Evolutionary conservation across 1,140 invertebrate species (phyloP), one percentile per base, ranked within the genome.

Genomic region (Bombus ignitus): DNA sequence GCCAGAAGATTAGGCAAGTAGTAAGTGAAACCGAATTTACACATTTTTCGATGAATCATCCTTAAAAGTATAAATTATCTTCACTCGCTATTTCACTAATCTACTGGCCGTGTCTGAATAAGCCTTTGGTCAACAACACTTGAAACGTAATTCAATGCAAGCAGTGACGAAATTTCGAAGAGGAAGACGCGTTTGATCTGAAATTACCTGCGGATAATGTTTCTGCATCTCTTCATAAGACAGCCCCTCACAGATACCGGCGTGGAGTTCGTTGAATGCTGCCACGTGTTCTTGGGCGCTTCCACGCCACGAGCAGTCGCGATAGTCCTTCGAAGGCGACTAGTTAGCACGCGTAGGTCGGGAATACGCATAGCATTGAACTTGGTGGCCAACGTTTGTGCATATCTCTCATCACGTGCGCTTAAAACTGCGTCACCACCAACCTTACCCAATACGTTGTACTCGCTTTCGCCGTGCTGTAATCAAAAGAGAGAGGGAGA

Each of bases 181-280:
- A 35, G 15, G 9, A 32, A 22, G 10, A 32, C 2, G n/a, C 6
- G 10, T 35, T 2, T 5, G 6, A 42, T 72, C 1, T 39, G 8
- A 4, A 71, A 72, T 88, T 77, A 95, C 94, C 90, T 98, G 97
- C 2, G 98, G 98, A 96, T 98, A 98, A 73, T 97, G 96, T 83
- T 97, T 97, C 89, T 98, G 97, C 95, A 99, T 98, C 94, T 99
- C 98, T 94, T 99, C 98, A 93, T 99, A 99, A 0, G 98, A 98
- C 88, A 99, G 96, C 32, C 97, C 98, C 95, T 99, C 98, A 95
- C 98, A 99, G 73, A 98, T 98, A 72, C 98, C 98, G 91, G 98
- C 98, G 96, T 99, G 97, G 44, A 99, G 97, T 94, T 99, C 98
- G 94, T 99, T 99, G 8, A 99, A 95, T 47, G 98, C 97, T 28